phyloP scores from a whole-genome alignment of 2,888 invertebrate species.

The Thymelicus acteon region DNA sequence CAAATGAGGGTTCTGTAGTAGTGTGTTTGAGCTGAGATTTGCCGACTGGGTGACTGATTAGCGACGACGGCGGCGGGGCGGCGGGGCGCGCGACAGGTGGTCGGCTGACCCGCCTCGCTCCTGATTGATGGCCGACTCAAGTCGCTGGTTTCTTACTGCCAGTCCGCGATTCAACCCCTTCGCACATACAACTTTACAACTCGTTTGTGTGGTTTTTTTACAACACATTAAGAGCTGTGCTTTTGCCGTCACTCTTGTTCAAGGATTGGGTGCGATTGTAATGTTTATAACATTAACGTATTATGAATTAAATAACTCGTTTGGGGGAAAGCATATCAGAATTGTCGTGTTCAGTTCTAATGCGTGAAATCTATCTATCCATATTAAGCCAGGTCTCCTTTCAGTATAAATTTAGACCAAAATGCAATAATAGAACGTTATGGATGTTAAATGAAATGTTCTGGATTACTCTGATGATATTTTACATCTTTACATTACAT shows the following conservation, averaged over 20 bases:
- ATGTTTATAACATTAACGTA: too few species aligned
- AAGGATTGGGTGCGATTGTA: too few species aligned
- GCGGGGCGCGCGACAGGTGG: constrained; percentile 75
- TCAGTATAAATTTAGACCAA: too few species aligned
- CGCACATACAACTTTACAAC: constrained; percentile 12
- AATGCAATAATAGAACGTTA: too few species aligned
- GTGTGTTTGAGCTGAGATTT: constrained; percentile 73
- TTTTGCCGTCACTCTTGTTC: too few species aligned
- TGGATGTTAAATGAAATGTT: too few species aligned
- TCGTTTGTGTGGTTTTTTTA: not conserved
- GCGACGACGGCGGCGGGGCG: constrained; percentile 66
- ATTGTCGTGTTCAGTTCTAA: too few species aligned
- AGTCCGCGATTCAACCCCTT: constrained; percentile 7
- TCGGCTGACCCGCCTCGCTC: constrained; percentile 69
- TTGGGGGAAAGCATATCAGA: too few species aligned
- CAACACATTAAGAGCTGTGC: too few species aligned
- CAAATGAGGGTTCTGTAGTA: not conserved
- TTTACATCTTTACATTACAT: not conserved
- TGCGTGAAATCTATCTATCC: too few species aligned
- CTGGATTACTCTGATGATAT: not conserved
- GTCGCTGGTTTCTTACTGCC: constrained; percentile 55
- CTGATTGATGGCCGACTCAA: constrained; percentile 72
- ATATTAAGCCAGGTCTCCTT: too few species aligned
- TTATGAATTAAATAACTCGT: too few species aligned
- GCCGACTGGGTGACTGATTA: constrained; percentile 83